phyloP scores from a whole-genome alignment of 2,797 vertebrate genomes.

The Nannoperca australis region DNA sequence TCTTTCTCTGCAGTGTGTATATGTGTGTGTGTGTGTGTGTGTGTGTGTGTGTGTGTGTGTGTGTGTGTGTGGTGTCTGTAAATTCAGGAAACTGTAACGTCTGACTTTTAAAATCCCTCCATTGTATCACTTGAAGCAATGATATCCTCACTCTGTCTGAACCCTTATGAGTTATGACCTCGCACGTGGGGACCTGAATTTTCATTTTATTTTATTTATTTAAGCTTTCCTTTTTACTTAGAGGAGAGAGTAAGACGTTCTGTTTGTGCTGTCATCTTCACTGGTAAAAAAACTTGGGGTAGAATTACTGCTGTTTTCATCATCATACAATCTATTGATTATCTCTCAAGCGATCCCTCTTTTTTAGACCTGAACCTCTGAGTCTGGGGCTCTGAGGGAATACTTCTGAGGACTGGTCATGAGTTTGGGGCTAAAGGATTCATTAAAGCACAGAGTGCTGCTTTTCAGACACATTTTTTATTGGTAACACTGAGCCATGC shows the following conservation, averaged over 20 bases:
- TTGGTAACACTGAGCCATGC: conserved; percentile 55
- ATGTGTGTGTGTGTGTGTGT: background rate
- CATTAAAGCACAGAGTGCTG: conserved; percentile 41
- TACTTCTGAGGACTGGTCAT: conserved; percentile 19
- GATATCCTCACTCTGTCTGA: conserved; percentile 16
- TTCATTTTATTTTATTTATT: background rate
- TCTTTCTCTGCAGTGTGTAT: conserved; percentile 38
- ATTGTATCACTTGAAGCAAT: conserved; percentile 18
- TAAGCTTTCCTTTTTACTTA: background rate
- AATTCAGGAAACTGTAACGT: conserved; percentile 42
- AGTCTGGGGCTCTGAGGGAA: conserved; percentile 44
- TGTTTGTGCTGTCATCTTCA: conserved; percentile 2
- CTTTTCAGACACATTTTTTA: conserved; percentile 58
- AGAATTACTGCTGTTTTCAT: conserved; percentile 6
- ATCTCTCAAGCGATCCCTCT: conserved; percentile 1
- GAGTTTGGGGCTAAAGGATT: conserved; percentile 38
- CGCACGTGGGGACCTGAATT: background rate
- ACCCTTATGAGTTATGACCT: conserved; percentile 4
- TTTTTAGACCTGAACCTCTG: conserved; percentile 1
- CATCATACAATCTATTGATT: background rate
- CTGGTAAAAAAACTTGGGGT: background rate
- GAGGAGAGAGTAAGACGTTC: background rate
- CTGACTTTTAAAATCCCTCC: conserved; percentile 43
- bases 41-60: conserved; percentile 31
- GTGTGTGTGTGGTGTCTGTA: conserved; percentile 28